phyloP scores from a whole-genome alignment of 64 coral and sea anemone genomes.

The Montipora foliosa region DNA sequence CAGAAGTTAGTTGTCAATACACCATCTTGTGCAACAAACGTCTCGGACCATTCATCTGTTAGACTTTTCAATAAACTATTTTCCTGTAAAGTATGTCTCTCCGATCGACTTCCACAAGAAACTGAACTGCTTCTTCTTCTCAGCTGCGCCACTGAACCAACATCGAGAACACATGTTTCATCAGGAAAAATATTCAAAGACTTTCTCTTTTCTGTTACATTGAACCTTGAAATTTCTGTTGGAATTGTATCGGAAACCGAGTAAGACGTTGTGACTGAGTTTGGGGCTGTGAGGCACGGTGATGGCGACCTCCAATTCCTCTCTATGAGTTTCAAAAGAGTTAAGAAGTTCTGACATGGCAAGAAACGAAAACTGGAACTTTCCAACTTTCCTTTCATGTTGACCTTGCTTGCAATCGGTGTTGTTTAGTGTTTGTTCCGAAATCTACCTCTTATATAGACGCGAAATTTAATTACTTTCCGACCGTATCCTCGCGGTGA shows the following conservation, averaged over 20 bases:
- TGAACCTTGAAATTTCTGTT: background rate
- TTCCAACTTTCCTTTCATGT: constrained; percentile 1
- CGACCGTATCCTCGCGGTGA: background rate
- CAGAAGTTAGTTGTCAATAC: constrained; percentile 45
- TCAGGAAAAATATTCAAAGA: background rate
- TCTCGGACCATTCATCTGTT: constrained; percentile 1
- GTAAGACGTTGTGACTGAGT: background rate
- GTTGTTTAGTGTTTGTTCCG: background rate
- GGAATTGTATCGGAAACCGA: background rate
- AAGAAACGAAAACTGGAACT: constrained; percentile 21
- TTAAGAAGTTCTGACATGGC: background rate
- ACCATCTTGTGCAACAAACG: constrained; percentile 42
- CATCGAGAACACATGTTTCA: background rate
- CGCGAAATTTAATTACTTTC: background rate
- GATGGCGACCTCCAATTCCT: background rate
- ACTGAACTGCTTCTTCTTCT: constrained; percentile 19
- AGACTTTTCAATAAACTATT: background rate
- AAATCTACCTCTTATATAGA: background rate
- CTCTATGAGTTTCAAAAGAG: background rate
- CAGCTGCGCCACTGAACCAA: background rate
- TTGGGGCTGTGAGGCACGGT: background rate
- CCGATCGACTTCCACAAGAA: background rate
- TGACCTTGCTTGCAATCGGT: background rate
- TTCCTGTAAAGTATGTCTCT: background rate
- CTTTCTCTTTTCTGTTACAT: background rate